Percentiles rank a stretch among this genome's conserved stretches.
Evolutionary conservation across 2,888 invertebrate species (phyloP).

Genomic region (Nematopogon swammerdamellus): DNA sequence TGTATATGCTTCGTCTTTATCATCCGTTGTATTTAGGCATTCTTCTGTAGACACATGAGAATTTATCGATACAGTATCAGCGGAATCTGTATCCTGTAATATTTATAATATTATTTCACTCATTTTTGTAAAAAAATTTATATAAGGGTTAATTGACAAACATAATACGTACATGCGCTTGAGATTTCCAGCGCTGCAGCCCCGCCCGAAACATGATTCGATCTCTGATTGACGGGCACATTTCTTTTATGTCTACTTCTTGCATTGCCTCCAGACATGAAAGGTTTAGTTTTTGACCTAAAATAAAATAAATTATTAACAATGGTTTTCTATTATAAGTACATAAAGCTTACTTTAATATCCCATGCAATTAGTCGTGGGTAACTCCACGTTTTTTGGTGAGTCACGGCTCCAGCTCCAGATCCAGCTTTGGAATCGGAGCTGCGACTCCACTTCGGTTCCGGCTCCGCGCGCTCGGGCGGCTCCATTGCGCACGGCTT

Average conservation of each 20-base stretch:
- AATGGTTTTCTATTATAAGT: too few relatives aligned
- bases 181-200: background rate
- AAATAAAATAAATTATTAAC: background rate
- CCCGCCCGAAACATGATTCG: background rate
- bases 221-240: background rate
- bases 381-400: too few relatives aligned
- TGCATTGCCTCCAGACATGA: background rate
- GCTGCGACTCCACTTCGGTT: too few relatives aligned
- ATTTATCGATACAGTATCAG: background rate
- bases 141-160: background rate
- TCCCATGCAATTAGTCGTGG: too few relatives aligned
- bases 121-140: background rate
- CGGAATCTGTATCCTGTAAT: background rate
- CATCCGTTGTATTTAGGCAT: background rate
- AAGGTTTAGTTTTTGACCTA: background rate
- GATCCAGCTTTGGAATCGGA: too few relatives aligned
- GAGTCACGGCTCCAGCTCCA: too few relatives aligned
- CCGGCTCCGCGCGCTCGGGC: too few relatives aligned
- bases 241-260: background rate
- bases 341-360: too few relatives aligned
- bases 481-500: too few relatives aligned
- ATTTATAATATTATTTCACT: background rate
- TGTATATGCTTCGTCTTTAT: background rate
- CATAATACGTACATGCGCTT: background rate
- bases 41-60: background rate